phyloP scores from a whole-genome alignment of 1,140 invertebrate genomes.

The Holotrichia oblita region DNA sequence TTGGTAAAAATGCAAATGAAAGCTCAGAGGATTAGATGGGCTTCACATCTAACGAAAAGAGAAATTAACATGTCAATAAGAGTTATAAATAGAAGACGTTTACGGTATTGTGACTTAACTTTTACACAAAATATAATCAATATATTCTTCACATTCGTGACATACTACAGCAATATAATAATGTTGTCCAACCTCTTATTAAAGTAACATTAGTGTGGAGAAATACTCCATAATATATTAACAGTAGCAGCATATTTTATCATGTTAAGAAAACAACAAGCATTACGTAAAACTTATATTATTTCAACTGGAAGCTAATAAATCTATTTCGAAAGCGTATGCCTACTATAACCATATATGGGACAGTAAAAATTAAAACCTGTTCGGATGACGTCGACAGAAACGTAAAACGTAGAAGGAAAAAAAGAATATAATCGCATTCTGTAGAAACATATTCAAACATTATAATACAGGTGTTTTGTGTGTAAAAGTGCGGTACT shows the following conservation, averaged over 20 bases:
- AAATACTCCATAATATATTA: not conserved
- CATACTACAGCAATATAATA: not conserved
- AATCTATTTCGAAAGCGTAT: slow-evolving; percentile 29
- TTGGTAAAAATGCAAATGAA: no score
- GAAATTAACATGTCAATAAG: no score
- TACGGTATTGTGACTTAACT: no score
- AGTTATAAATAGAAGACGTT: no score
- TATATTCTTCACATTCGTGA: no score
- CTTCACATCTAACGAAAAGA: no score
- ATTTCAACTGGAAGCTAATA: slow-evolving; percentile 25
- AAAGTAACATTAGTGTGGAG: not conserved
- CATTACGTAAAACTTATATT: slow-evolving; percentile 5
- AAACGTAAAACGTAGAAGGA: not conserved
- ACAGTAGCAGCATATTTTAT: not conserved
- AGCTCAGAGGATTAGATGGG: no score
- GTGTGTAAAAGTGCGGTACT: slow-evolving; percentile 24
- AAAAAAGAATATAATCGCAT: slow-evolving; percentile 33
- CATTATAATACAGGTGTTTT: slow-evolving; percentile 37
- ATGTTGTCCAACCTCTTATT: not conserved
- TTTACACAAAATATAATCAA: no score
- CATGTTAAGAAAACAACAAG: not conserved
- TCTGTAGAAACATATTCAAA: slow-evolving; percentile 25
- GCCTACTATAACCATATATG: slow-evolving; percentile 13
- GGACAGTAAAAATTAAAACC: slow-evolving; percentile 19
- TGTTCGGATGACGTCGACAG: slow-evolving; percentile 26